Percentiles rank a stretch among this genome's conserved stretches.
Evolutionary conservation across 2,797 vertebrate genomes (phyloP).

Genomic region (Micromesistius poutassou): DNA sequence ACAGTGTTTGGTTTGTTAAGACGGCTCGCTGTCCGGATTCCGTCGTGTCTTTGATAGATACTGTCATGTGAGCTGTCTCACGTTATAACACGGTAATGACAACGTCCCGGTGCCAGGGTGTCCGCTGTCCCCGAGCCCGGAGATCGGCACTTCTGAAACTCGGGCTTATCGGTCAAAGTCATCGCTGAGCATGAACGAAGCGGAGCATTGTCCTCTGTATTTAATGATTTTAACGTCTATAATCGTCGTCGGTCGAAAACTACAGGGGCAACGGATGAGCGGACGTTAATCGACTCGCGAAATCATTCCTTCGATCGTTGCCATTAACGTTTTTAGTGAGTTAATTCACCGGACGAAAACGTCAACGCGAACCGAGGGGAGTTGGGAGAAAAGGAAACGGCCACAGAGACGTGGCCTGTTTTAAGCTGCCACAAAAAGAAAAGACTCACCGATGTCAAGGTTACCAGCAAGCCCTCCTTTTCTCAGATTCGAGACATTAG

Average conservation of each 20-base stretch:
- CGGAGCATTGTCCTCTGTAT: neutral
- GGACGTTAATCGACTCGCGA: neutral
- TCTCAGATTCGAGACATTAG: conserved; percentile 68
- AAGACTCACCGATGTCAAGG: conserved; percentile 70
- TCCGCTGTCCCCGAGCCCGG: neutral
- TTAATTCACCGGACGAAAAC: conserved; percentile 37
- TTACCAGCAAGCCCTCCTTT: conserved; percentile 63
- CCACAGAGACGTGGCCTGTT: no score
- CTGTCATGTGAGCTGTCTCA: no score
- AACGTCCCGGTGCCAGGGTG: neutral
- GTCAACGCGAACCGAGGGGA: neutral
- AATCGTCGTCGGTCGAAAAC: neutral
- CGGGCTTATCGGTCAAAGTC: neutral
- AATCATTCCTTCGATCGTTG: neutral
- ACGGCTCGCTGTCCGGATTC: neutral
- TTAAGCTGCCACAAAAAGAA: conserved; percentile 14
- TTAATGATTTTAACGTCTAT: neutral
- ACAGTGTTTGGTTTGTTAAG: no score
- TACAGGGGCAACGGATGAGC: neutral
- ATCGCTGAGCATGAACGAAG: no score
- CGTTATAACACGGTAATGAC: conserved; percentile 5
- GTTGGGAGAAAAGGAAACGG: neutral
- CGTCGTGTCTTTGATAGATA: neutral
- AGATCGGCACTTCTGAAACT: neutral
- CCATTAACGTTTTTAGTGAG: conserved; percentile 5